Conservation (phyloP, 53 echinoderm and acorn worm genomes). For the Antedon mediterranea region DNA sequence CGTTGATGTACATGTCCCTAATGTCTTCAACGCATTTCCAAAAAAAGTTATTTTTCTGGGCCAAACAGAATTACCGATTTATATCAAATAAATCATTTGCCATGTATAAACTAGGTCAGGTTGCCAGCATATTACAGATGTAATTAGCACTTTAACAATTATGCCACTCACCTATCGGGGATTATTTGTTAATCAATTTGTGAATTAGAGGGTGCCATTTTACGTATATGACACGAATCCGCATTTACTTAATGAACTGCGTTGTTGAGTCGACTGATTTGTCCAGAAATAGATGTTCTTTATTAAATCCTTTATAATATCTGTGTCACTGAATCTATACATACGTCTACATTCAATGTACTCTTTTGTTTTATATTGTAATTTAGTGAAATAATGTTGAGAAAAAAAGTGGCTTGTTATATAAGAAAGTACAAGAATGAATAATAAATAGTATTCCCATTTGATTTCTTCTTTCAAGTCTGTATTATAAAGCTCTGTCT, state of each 20-base stretch:
- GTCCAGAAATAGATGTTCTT: not conserved
- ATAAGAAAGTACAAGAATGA: no score
- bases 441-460: no score
- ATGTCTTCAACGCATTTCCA: not conserved
- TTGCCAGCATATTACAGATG: not conserved
- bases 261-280: not conserved
- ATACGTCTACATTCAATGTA: not conserved
- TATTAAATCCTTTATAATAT: not conserved
- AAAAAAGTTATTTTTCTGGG: not conserved
- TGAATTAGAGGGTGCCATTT: not conserved
- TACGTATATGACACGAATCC: not conserved
- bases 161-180: not conserved
- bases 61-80: not conserved
- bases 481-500: no score
- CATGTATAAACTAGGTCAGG: not conserved
- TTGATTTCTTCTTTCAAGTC: no score
- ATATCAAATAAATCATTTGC: not conserved
- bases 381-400: not conserved
- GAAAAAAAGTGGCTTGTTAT: not conserved
- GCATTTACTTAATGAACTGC: not conserved
- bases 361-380: not conserved
- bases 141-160: not conserved
- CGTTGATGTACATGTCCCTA: not conserved
- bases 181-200: not conserved
- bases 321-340: not conserved